Conservation (phyloP, 1,140 invertebrate genomes). For the Drosophila nikananu region DNA sequence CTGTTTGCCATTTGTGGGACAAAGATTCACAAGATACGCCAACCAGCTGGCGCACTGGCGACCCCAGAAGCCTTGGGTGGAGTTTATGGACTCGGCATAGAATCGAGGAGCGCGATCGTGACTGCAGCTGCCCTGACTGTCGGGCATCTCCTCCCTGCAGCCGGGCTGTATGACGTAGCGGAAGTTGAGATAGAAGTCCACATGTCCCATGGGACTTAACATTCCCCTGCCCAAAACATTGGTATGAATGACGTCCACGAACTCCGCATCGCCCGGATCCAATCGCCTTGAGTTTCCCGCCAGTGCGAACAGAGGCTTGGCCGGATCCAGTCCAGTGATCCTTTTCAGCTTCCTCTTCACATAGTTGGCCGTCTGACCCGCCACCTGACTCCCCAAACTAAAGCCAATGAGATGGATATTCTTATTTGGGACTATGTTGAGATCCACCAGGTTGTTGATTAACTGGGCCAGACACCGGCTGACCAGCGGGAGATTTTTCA, state of each 20-base stretch:
- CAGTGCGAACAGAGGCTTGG: conserved; percentile 87
- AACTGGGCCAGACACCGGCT: conserved; percentile 88
- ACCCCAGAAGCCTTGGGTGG: conserved; percentile 89
- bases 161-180: conserved; percentile 88
- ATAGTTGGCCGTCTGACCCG: conserved; percentile 92
- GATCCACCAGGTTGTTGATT: conserved; percentile 87
- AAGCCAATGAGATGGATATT: conserved; percentile 95
- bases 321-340: conserved; percentile 88
- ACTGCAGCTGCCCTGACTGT: conserved; percentile 87
- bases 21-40: conserved; percentile 88
- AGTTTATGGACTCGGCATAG: conserved; percentile 90
- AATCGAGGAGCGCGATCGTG: conserved; percentile 89
- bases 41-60: conserved; percentile 89
- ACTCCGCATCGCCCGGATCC: conserved; percentile 87
- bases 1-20: conserved; percentile 80
- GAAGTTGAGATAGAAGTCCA: conserved; percentile 89
- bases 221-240: conserved; percentile 87
- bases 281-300: conserved; percentile 85
- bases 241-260: conserved; percentile 88
- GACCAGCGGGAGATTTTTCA: conserved; percentile 86
- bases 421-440: conserved; percentile 86
- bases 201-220: conserved; percentile 86
- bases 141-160: conserved; percentile 87
- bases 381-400: conserved; percentile 94
- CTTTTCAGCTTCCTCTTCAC: conserved; percentile 85